Evolutionary conservation across 2,888 invertebrate species (phyloP), one percentile per base, ranked within the genome.

Genomic region (Neoascia interrupta): DNA sequence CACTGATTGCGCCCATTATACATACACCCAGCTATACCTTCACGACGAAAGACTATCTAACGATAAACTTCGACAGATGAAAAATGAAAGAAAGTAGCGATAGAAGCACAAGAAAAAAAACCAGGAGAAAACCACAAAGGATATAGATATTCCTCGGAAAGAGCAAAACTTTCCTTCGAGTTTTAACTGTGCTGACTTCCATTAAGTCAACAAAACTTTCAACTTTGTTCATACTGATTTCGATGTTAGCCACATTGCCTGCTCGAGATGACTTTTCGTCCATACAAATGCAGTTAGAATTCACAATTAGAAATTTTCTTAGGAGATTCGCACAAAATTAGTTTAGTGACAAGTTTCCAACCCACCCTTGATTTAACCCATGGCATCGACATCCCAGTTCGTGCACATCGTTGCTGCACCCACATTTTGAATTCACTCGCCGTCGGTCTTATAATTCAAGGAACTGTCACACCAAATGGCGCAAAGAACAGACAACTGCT

Each of bases 171-270:
- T 68, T 75, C 74, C 69, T 60, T 70, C 58, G 58, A 66, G 60
- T 64, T 61, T 60, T 72, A 76, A 76, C 58, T 76, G 47, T 16
- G n/a, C 39, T 60, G 58, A 70, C 69, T 39, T 72, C 64, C 70
- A n/a, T 72, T 76, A 76, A 76, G 76, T 76, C 76, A 76, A 72
- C 64, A 72, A 37, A 76, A 76, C 69, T 72, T 72, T 60, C 16
- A 5, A 64, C 56, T 76, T 64, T 64, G 56, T 28, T 70, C 70
- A 60, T n/a, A 43, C 31, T 51, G 69, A 75, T 70, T 51, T 51
- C 43, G 45, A 68, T 8, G 21, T 21, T 16, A 43, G 13, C 6
- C 26, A 6, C 36, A 36, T 36, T 28, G 28, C 10, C 37, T 36
- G 34, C 43, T 45, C 45, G 34, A 10, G 53, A 43, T 60, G 56